phyloP scores from a whole-genome alignment of 2,113 vertebrate genomes.

The Larimichthys crocea region DNA sequence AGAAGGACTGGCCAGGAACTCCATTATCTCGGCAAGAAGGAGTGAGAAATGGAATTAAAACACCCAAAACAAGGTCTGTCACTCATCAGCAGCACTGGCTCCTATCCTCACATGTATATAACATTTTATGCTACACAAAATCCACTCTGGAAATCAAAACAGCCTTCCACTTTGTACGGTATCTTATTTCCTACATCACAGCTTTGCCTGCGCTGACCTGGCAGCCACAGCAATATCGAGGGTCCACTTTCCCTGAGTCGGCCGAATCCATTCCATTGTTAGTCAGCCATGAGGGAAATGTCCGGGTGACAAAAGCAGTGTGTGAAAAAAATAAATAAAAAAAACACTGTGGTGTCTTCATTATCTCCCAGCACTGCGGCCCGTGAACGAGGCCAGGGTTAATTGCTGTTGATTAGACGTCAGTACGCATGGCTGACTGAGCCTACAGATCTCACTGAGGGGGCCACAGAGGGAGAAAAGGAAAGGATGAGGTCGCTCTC shows the following conservation, averaged over 20 bases:
- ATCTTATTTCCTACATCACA: conserved; percentile 42
- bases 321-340: conserved; percentile 35
- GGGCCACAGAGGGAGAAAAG: conserved; percentile 41
- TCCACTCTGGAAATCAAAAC: conserved; percentile 8
- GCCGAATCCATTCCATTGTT: conserved; percentile 60
- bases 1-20: conserved; percentile 40
- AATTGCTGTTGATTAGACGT: conserved; percentile 78
- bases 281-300: conserved; percentile 47
- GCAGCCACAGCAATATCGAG: conserved; percentile 24
- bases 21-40: conserved; percentile 46
- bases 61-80: conserved; percentile 63
- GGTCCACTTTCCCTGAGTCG: background rate
- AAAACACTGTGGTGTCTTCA: conserved; percentile 55
- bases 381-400: conserved; percentile 65
- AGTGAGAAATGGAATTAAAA: conserved; percentile 59
- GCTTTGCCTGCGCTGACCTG: conserved; percentile 8
- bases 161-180: conserved; percentile 14
- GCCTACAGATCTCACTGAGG: conserved; percentile 48
- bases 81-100: conserved; percentile 27
- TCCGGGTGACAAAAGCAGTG: conserved; percentile 54
- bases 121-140: conserved; percentile 16
- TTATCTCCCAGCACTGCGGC: conserved; percentile 57
- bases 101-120: conserved; percentile 8
- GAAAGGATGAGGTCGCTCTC: conserved; percentile 44
- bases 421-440: conserved; percentile 61